phyloP scores from a whole-genome alignment of 2,113 vertebrate genomes.

The Phainopepla nitens region DNA sequence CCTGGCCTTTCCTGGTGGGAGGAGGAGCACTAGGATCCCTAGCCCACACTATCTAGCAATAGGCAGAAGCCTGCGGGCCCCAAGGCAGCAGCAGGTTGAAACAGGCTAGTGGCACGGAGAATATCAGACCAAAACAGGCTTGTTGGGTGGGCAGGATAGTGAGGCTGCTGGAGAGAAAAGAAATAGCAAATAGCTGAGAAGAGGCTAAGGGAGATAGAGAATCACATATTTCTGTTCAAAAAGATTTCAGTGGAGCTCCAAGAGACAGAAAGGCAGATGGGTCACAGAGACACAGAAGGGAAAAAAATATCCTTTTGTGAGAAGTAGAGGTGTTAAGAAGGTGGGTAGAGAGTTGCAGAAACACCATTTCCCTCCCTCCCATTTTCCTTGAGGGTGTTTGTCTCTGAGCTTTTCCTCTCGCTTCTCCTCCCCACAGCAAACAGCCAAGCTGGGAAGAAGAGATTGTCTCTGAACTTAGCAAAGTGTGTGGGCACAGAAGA shows the following conservation, averaged over 20 bases:
- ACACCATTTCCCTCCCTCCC: neutral
- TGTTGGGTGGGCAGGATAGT: neutral
- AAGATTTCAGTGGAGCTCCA: neutral
- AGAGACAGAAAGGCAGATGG: neutral
- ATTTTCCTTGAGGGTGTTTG: slow-evolving; percentile 5
- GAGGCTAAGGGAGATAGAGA: neutral
- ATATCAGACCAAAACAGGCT: slow-evolving; percentile 46
- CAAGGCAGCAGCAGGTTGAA: slow-evolving; percentile 21
- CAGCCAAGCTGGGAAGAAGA: slow-evolving; percentile 28
- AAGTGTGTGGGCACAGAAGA: neutral
- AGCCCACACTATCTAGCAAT: neutral
- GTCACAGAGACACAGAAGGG: neutral
- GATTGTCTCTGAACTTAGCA: neutral
- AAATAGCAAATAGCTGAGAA: neutral
- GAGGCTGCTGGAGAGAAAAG: neutral
- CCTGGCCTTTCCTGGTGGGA: neutral
- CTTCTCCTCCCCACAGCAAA: slow-evolving; percentile 15
- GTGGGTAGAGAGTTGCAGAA: neutral
- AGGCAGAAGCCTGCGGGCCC: neutral
- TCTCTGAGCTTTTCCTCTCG: neutral
- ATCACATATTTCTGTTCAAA: neutral
- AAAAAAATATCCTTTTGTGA: neutral
- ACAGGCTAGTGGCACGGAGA: neutral
- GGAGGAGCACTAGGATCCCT: neutral
- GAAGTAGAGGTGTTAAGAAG: neutral